A percentile compares a stretch with the other conserved stretches of the same genome.
These are phyloP conservation scores for Nycticorax nycticorax DNA, from an alignment of 2,113 vertebrate species.

Conservation along the genomic window DNA sequence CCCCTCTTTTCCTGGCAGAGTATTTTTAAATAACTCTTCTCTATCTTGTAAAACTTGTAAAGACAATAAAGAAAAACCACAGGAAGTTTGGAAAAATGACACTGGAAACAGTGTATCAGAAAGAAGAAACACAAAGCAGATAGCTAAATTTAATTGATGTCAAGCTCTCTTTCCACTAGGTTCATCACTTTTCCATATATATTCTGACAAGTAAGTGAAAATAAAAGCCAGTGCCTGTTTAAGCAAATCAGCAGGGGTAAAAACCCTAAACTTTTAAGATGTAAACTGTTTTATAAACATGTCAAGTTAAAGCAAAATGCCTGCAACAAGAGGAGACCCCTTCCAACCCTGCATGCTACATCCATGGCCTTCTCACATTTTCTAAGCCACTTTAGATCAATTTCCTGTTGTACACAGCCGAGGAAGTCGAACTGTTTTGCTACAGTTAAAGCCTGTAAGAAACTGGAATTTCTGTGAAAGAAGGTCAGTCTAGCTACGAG, in stretches of 20 bases:
- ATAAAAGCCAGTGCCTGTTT: conserved; percentile 36
- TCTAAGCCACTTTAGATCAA: neutral
- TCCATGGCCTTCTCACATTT: neutral
- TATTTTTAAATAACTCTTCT: neutral
- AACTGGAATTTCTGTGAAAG: neutral
- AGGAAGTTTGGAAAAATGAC: conserved; percentile 28
- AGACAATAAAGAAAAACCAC: neutral
- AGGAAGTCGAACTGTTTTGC: neutral
- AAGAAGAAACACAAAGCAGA: conserved; percentile 46
- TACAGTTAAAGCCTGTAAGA: neutral
- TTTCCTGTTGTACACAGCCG: neutral
- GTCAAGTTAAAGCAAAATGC: conserved; percentile 51
- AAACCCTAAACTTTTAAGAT: conserved; percentile 45
- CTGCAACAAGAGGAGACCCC: conserved; percentile 29
- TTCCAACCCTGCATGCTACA: neutral
- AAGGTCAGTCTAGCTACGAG: neutral
- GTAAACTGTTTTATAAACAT: conserved; percentile 68
- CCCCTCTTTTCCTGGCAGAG: neutral
- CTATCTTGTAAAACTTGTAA: conserved; percentile 5
- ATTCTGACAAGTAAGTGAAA: conserved; percentile 58
- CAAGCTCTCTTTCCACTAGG: conserved; percentile 42
- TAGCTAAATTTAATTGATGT: conserved; percentile 58
- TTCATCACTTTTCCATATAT: conserved; percentile 52
- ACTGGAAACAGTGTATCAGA: conserved; percentile 11
- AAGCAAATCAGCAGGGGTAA: conserved; percentile 53